Percentiles rank a stretch among this genome's conserved stretches.
Evolutionary conservation across 2,797 vertebrate species (phyloP).

Genomic region (Xyrichtys novacula): DNA sequence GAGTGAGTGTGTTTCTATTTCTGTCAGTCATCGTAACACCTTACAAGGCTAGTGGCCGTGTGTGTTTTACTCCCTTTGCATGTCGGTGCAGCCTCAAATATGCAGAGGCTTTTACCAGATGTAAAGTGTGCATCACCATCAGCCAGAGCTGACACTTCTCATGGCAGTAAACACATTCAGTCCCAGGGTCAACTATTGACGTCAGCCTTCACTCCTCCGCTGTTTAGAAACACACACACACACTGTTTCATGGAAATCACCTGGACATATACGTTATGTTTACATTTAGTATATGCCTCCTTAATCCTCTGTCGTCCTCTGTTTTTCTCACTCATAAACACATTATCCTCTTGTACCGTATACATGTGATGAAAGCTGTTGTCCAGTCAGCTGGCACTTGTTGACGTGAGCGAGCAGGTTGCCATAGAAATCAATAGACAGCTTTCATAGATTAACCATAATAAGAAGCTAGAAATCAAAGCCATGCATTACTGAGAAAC

Average conservation of each 20-base stretch:
- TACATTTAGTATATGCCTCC: not conserved
- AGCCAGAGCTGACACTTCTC: slow-evolving; percentile 66
- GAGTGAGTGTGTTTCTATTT: slow-evolving; percentile 51
- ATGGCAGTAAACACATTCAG: slow-evolving; percentile 73
- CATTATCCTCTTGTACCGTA: slow-evolving; percentile 1
- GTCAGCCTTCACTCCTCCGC: slow-evolving; percentile 69
- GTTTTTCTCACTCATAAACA: slow-evolving; percentile 19
- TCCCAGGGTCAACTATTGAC: slow-evolving; percentile 74
- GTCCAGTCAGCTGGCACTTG: slow-evolving; percentile 38
- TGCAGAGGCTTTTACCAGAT: slow-evolving; percentile 48
- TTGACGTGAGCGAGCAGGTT: slow-evolving; percentile 50
- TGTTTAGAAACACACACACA: slow-evolving; percentile 69
- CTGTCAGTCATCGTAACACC: slow-evolving; percentile 39
- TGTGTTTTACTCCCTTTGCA: slow-evolving; percentile 37
- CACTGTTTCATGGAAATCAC: slow-evolving; percentile 32
- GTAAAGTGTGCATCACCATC: slow-evolving; percentile 42
- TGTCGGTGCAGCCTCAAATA: slow-evolving; percentile 54
- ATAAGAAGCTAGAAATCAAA: slow-evolving; percentile 38
- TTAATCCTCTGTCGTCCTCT: not conserved
- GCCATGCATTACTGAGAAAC: slow-evolving; percentile 32
- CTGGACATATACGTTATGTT: not conserved
- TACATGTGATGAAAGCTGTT: slow-evolving; percentile 23
- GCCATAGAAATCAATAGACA: slow-evolving; percentile 68
- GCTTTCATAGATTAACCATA: slow-evolving; percentile 51
- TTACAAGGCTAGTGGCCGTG: slow-evolving; percentile 50